Conservation (phyloP, 2,888 invertebrate species). For the Trilocha varians region DNA sequence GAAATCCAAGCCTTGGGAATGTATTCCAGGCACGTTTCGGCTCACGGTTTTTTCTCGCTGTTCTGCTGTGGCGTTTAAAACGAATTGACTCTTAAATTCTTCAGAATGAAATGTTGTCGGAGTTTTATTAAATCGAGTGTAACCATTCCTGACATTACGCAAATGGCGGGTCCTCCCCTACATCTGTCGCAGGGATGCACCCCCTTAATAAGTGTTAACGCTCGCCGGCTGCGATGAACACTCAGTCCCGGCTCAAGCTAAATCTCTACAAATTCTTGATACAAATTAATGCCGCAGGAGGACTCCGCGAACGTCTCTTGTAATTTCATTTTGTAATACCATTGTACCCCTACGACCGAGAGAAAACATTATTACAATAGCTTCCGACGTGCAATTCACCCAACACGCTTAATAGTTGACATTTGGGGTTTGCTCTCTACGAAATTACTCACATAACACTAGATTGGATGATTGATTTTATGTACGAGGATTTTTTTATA, state of each 20-base stretch:
- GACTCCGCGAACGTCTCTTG: constrained; percentile 52
- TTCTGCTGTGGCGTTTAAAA: constrained; percentile 67
- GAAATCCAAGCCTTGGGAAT: constrained; percentile 70
- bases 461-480: no score
- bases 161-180: constrained; percentile 71
- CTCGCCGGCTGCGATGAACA: constrained; percentile 69
- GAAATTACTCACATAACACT: no score
- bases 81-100: constrained; percentile 72
- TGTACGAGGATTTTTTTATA: no score
- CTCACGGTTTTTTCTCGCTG: constrained; percentile 68
- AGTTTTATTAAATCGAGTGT: constrained; percentile 74
- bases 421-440: constrained; percentile 20
- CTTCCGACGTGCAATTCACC: constrained; percentile 25
- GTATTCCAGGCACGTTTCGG: constrained; percentile 71
- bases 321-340: constrained; percentile 62
- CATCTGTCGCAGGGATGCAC: constrained; percentile 73
- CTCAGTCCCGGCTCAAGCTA: constrained; percentile 62
- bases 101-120: constrained; percentile 70
- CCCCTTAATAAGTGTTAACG: constrained; percentile 74
- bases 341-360: constrained; percentile 31
- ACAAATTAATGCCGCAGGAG: constrained; percentile 68
- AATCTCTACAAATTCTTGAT: constrained; percentile 73
- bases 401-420: constrained; percentile 22
- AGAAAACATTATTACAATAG: constrained; percentile 28
- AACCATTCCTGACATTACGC: constrained; percentile 72